A percentile compares a stretch with the other conserved stretches of the same genome.
These are phyloP conservation scores for Umimayanthus chanpuru DNA, from an alignment of 92 coral and sea anemone species.

Conservation along the genomic window DNA sequence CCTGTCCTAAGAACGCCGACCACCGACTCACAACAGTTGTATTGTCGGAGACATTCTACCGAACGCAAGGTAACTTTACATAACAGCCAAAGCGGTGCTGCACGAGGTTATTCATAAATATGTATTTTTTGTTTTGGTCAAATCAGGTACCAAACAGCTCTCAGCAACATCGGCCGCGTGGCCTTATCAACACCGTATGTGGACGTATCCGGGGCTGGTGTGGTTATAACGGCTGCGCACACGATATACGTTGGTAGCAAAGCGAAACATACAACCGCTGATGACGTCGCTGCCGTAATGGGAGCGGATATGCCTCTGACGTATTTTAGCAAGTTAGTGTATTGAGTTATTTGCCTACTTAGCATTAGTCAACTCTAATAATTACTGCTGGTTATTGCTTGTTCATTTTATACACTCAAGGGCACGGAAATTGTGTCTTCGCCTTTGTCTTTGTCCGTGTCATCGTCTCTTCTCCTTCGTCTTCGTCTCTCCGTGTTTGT, in stretches of 20 bases:
- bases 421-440: too few relatives aligned
- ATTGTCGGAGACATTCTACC: too few relatives aligned
- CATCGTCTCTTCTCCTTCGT: too few relatives aligned
- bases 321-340: constrained; percentile 62
- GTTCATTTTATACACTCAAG: too few relatives aligned
- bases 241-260: constrained; percentile 50
- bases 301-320: constrained; percentile 64
- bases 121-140: too few relatives aligned
- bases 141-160: constrained; percentile 53
- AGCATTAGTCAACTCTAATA: too few relatives aligned
- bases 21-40: too few relatives aligned
- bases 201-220: constrained; percentile 70
- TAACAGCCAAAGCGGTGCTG: background rate
- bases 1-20: too few relatives aligned
- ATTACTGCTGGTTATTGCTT: background rate
- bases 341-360: too few relatives aligned
- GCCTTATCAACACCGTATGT: constrained; percentile 67
- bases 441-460: too few relatives aligned
- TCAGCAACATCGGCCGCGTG: constrained; percentile 56
- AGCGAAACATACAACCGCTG: constrained; percentile 37
- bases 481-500: too few relatives aligned
- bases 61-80: too few relatives aligned
- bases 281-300: constrained; percentile 64
- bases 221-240: constrained; percentile 65
- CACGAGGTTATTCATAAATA: background rate